phyloP scores from a whole-genome alignment of 2,888 invertebrate genomes.

The Acanthococcus lagerstroemiae region DNA sequence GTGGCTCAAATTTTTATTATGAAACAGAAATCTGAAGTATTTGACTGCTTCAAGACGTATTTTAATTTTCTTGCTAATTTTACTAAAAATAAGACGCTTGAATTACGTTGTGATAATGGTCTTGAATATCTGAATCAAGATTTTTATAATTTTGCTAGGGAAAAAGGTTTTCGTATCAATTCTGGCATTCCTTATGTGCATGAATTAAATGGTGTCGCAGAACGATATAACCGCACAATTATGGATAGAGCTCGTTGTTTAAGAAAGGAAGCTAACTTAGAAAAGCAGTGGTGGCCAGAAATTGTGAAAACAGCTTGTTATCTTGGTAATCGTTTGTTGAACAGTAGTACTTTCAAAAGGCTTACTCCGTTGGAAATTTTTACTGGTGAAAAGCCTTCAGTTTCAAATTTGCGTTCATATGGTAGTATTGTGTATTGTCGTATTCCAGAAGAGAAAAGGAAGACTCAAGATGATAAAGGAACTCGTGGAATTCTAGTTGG shows the following conservation, averaged over 20 bases:
- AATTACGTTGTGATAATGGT: conserved; percentile 30
- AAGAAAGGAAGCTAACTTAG: background rate
- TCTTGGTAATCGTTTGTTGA: conserved; percentile 31
- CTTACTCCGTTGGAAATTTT: no score
- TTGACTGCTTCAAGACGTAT: conserved; percentile 31
- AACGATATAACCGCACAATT: no score
- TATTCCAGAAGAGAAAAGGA: conserved; percentile 37
- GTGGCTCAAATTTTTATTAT: conserved; percentile 22
- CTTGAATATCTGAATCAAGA: conserved; percentile 32
- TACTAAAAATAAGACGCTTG: conserved; percentile 25
- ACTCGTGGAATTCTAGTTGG: background rate
- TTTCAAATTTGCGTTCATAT: conserved; percentile 38
- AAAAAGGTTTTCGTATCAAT: conserved; percentile 32
- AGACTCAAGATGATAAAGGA: conserved; percentile 13
- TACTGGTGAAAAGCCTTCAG: conserved; percentile 38
- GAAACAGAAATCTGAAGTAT: conserved; percentile 32
- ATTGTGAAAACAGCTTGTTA: conserved; percentile 20
- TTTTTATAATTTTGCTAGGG: conserved; percentile 22
- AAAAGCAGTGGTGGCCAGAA: conserved; percentile 15
- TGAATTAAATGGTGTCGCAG: no score
- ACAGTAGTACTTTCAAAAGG: conserved; percentile 28
- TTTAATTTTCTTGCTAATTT: conserved; percentile 30
- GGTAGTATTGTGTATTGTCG: conserved; percentile 38
- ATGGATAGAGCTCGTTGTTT: background rate
- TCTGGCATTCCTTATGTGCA: conserved; percentile 14